Evolutionary conservation across 2,888 invertebrate species (phyloP).

Genomic region (Metopia argyrocephala): DNA sequence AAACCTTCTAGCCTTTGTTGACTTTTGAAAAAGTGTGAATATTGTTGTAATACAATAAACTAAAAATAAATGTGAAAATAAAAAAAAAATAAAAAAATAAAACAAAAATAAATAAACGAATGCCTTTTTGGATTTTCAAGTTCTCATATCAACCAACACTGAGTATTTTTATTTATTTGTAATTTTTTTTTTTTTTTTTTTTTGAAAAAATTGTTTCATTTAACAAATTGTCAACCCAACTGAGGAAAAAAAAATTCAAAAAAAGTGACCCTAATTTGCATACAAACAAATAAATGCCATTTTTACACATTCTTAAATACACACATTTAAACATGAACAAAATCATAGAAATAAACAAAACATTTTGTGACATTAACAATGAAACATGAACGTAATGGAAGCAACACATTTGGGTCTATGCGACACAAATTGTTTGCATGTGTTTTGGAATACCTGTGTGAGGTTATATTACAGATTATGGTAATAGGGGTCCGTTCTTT

Average conservation of each 20-base stretch:
- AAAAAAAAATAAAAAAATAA: constrained; percentile 4
- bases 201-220: constrained; percentile 40
- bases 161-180: constrained; percentile 20
- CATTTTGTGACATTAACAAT: constrained; percentile 50
- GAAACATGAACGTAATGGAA: constrained; percentile 5
- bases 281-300: constrained; percentile 60
- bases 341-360: constrained; percentile 41
- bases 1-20: constrained; percentile 34
- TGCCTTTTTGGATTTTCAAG: constrained; percentile 49
- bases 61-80: not conserved
- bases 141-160: constrained; percentile 58
- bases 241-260: not conserved
- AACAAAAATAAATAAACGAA: constrained; percentile 39
- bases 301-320: constrained; percentile 25
- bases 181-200: constrained; percentile 34
- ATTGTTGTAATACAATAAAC: not conserved
- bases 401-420: constrained; percentile 30
- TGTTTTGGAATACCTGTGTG: constrained; percentile 2
- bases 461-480: constrained; percentile 37
- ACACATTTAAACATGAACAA: not conserved
- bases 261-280: constrained; percentile 62
- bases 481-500: constrained; percentile 30
- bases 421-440: not conserved
- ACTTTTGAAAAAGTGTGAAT: not conserved
- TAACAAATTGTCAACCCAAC: constrained; percentile 47